phyloP scores from a whole-genome alignment of 2,888 invertebrate species.

The Dusona sp. region DNA sequence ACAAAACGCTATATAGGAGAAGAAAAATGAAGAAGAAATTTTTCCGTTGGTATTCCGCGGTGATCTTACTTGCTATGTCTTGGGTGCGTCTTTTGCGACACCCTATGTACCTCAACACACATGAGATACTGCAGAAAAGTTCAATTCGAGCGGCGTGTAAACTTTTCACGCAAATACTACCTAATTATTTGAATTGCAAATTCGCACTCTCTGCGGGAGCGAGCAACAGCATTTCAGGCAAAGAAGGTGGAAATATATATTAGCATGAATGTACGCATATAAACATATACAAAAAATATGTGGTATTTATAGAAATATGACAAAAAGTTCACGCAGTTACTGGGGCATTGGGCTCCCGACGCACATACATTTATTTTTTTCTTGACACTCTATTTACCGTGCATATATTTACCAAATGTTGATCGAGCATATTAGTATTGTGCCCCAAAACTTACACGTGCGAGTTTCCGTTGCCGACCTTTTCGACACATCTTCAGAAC shows the following conservation, averaged over 20 bases:
- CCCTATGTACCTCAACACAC: neutral
- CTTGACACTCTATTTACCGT: constrained; percentile 24
- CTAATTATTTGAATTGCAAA: constrained; percentile 81
- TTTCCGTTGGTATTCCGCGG: neutral
- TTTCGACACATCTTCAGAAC: constrained; percentile 44
- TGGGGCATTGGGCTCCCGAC: constrained; percentile 80
- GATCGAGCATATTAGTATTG: constrained; percentile 57
- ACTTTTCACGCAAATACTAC: constrained; percentile 71
- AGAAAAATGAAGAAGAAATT: neutral
- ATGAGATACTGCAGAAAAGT: constrained; percentile 38
- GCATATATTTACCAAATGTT: constrained; percentile 29
- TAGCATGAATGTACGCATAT: constrained; percentile 7
- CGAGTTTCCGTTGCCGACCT: constrained; percentile 5
- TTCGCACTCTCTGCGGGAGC: constrained; percentile 66
- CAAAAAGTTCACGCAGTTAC: constrained; percentile 77
- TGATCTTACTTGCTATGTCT: neutral
- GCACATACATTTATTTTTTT: constrained; percentile 43
- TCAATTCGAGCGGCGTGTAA: constrained; percentile 45
- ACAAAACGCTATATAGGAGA: neutral
- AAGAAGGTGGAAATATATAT: neutral
- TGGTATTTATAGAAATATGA: constrained; percentile 13
- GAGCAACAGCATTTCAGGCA: constrained; percentile 39
- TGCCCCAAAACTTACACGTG: constrained; percentile 15
- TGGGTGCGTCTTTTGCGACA: neutral
- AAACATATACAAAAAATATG: neutral